These are phyloP conservation scores for Lithodes maja DNA, from an alignment of 2,888 invertebrate species.

Conservation along the genomic window DNA sequence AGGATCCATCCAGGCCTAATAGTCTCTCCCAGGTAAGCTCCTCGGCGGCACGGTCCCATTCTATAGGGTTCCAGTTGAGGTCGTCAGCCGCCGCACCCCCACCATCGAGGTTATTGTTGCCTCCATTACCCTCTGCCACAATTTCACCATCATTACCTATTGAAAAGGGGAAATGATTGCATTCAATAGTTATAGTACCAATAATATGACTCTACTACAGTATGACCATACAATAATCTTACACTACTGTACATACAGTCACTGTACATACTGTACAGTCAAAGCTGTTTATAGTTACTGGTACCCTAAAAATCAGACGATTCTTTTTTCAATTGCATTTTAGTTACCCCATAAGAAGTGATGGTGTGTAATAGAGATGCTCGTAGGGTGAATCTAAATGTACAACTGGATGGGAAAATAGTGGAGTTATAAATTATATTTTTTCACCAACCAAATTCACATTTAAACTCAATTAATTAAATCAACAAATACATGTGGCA, in stretches of 20 bases:
- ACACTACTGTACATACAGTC: neutral
- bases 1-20: conserved; percentile 95
- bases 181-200: neutral
- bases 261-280: too few relatives aligned
- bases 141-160: conserved; percentile 50
- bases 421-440: too few relatives aligned
- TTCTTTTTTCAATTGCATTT: too few relatives aligned
- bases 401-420: too few relatives aligned
- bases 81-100: conserved; percentile 78
- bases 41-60: conserved; percentile 98
- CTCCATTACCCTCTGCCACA: conserved; percentile 46
- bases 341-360: too few relatives aligned
- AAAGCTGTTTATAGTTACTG: neutral
- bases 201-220: too few relatives aligned
- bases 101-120: conserved; percentile 52
- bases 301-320: neutral
- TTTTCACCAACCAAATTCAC: too few relatives aligned
- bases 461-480: too few relatives aligned
- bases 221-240: neutral
- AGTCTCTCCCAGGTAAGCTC: conserved; percentile 98
- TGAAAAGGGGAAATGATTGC: neutral
- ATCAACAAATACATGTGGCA: too few relatives aligned
- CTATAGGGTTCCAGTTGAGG: conserved; percentile 98
- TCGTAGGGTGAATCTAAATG: too few relatives aligned
- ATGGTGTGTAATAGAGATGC: too few relatives aligned